Percentiles rank a stretch among this genome's conserved stretches.
Conservation (phyloP, 2,888 invertebrate species). For the Drosophila peninsularis region DNA sequence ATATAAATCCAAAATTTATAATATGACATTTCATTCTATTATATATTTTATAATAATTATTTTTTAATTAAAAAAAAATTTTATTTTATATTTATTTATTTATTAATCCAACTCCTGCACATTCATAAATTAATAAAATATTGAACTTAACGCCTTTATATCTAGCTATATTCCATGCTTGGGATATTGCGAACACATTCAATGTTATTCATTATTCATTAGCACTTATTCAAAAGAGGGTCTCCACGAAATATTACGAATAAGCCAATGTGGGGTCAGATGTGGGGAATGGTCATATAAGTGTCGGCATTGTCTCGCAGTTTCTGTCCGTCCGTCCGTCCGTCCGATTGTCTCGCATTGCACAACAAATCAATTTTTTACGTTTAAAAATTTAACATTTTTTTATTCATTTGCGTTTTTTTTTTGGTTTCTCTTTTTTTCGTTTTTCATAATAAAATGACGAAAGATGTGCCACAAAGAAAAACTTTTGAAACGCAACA, state of each 20-base stretch:
- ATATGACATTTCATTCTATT: no score
- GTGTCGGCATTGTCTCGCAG: constrained; percentile 37
- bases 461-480: constrained; percentile 50
- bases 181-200: constrained; percentile 11
- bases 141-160: background rate
- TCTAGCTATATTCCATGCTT: background rate
- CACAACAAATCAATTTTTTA: constrained; percentile 65
- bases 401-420: constrained; percentile 26
- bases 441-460: constrained; percentile 46
- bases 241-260: constrained; percentile 28
- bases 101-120: no score
- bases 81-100: no score
- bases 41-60: no score
- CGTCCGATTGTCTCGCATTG: constrained; percentile 36
- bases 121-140: no score
- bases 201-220: constrained; percentile 20
- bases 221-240: constrained; percentile 27
- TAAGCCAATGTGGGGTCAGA: constrained; percentile 12
- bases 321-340: constrained; percentile 1
- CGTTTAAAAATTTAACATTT: constrained; percentile 43
- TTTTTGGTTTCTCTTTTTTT: constrained; percentile 17
- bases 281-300: constrained; percentile 11
- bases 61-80: no score
- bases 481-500: constrained; percentile 50
- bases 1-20: no score